Conservation (phyloP, 2,113 vertebrate species). For the Camelus bactrianus region DNA sequence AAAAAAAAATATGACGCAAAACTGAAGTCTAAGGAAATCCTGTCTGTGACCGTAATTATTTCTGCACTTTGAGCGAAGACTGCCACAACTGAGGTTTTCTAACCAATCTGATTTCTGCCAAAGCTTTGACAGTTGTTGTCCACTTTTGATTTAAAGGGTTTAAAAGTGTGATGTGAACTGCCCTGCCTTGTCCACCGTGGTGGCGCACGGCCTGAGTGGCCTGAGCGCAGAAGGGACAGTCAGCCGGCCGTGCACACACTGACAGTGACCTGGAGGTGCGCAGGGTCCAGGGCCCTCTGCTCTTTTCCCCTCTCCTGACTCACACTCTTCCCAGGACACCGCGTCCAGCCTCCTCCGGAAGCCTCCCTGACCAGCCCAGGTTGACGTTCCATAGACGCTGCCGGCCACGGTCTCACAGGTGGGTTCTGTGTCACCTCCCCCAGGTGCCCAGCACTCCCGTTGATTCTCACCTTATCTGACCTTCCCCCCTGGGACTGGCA, state of each 20-base stretch:
- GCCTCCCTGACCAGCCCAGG: neutral
- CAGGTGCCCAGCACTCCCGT: rapidly evolving
- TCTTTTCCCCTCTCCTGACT: neutral
- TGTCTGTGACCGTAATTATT: neutral
- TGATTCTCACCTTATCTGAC: too few relatives aligned
- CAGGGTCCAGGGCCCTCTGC: neutral
- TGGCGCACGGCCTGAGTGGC: neutral
- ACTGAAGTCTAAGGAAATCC: neutral
- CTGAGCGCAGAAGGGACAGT: rapidly evolving
- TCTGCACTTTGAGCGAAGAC: neutral
- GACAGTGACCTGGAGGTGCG: rapidly evolving
- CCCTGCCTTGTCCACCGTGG: neutral
- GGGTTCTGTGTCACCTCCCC: neutral
- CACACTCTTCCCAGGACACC: too few relatives aligned
- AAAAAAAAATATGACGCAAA: neutral
- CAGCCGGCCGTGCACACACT: neutral
- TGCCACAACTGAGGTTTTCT: neutral
- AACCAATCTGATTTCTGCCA: neutral
- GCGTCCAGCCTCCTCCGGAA: neutral
- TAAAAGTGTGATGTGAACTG: neutral
- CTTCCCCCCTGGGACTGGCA: neutral
- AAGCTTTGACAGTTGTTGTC: neutral
- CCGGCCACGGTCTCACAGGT: neutral
- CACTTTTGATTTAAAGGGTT: neutral
- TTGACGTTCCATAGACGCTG: neutral